A percentile compares a stretch with the other conserved stretches of the same genome.
Evolutionary conservation across 1,140 invertebrate species (phyloP).

Genomic region (Temnothorax nylanderi): DNA sequence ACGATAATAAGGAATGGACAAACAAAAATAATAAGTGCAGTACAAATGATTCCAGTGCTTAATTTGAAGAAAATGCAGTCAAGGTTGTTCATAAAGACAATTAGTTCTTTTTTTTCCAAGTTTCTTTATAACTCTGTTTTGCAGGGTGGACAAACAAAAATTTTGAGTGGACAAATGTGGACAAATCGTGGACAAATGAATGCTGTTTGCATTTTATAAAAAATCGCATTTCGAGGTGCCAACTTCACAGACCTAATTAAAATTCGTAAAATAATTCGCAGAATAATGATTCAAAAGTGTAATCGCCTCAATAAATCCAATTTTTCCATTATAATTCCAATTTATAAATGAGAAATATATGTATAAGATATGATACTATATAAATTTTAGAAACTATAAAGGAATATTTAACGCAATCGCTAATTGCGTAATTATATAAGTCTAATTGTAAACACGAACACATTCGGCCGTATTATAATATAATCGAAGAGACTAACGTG

Average conservation of each 20-base stretch:
- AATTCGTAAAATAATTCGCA: not conserved
- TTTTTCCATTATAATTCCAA: not conserved
- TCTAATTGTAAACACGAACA: constrained; percentile 10
- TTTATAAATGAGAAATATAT: not conserved
- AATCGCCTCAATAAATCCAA: not conserved
- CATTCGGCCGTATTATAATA: not conserved
- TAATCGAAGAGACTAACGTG: not conserved
- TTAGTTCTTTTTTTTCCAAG: too few species aligned
- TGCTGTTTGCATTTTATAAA: too few species aligned
- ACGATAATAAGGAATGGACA: too few species aligned
- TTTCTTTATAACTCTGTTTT: too few species aligned
- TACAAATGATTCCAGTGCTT: too few species aligned
- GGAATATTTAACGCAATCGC: not conserved
- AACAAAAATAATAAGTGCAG: too few species aligned
- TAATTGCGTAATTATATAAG: constrained; percentile 39
- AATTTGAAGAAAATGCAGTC: too few species aligned
- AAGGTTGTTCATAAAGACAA: too few species aligned
- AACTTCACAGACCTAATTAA: not conserved
- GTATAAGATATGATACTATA: not conserved
- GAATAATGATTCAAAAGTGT: not conserved
- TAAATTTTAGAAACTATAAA: constrained; percentile 14
- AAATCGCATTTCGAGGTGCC: too few species aligned
- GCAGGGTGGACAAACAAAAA: too few species aligned
- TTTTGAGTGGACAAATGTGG: too few species aligned
- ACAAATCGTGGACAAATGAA: too few species aligned